Conservation (phyloP, 2,113 vertebrate genomes). For the Podiceps cristatus region DNA sequence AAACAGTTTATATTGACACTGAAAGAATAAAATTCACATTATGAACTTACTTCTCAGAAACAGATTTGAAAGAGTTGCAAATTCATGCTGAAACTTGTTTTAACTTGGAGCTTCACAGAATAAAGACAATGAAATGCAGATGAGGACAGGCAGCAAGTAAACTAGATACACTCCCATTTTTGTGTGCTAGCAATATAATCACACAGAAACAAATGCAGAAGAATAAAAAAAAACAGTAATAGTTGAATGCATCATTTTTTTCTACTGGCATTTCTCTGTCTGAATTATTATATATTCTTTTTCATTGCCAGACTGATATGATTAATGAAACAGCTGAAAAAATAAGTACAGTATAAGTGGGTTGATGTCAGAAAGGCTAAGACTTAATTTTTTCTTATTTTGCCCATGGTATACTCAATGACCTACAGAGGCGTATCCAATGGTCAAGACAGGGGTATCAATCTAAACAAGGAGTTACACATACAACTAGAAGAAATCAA, state of each 20-base stretch:
- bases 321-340: neutral
- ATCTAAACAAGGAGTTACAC: neutral
- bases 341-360: neutral
- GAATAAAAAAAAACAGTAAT: neutral
- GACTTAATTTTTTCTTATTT: neutral
- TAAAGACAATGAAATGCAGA: neutral
- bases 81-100: neutral
- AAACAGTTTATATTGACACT: neutral
- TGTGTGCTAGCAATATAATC: neutral
- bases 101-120: neutral
- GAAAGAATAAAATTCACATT: neutral
- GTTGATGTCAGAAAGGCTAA: neutral
- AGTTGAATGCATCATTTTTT: neutral
- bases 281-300: neutral
- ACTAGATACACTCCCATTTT: neutral
- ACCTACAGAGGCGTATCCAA: neutral
- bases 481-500: neutral
- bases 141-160: neutral
- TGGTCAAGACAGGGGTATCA: neutral
- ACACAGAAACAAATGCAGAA: neutral
- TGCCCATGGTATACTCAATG: neutral
- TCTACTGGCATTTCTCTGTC: neutral
- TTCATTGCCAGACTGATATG: neutral
- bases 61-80: neutral
- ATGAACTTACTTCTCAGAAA: neutral